Evolutionary conservation across 2,888 invertebrate species (phyloP), one percentile per base, ranked within the genome.

Genomic region (Eilema caniola): DNA sequence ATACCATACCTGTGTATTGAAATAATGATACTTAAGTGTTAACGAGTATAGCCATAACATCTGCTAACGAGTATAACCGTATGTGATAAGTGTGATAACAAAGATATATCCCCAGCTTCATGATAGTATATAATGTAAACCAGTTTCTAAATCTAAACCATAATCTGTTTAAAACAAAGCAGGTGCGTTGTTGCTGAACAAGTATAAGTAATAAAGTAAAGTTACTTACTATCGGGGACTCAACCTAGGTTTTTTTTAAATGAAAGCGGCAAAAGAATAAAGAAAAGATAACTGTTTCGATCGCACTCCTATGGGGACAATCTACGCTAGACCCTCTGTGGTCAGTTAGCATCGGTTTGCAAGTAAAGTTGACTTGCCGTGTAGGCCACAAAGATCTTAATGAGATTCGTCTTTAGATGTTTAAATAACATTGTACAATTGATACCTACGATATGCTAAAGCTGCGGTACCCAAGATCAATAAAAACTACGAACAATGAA

Each of bases 401-500:
- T 53, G n/a, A n/a, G 53, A 53, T 53, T 41, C 10, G 10, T 62
- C 16, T 37, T 37, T 24, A 62, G 37, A 37, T 20, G 33, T 56
- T 56, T 23, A 8, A 33, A 56, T 24, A 63, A 66, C 31, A 57
- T 56, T 33, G n/a, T 53, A 62, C 2, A 1, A 24, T 59, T 68
- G 41, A 53, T 10, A 3, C 59, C 28, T n/a, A n/a, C n/a, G n/a
- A 24, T 11, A 63, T 23, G 11, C 25, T 28, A 41, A 59, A 41
- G 28, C 28, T 57, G 63, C 67, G 28, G 41, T 41, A 10, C 25
- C 23, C 24, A 25, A 57, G 53, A 65, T 61, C 60, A 57, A 69
- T 69, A 65, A 69, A 56, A 69, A 69, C 47, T 59, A 47, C 41
- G 41, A 64, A 69, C 69, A 69, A 69, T 65, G 69, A 47, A 20